phyloP scores from a whole-genome alignment of 1,140 invertebrate genomes.

The Heterodera schachtii region DNA sequence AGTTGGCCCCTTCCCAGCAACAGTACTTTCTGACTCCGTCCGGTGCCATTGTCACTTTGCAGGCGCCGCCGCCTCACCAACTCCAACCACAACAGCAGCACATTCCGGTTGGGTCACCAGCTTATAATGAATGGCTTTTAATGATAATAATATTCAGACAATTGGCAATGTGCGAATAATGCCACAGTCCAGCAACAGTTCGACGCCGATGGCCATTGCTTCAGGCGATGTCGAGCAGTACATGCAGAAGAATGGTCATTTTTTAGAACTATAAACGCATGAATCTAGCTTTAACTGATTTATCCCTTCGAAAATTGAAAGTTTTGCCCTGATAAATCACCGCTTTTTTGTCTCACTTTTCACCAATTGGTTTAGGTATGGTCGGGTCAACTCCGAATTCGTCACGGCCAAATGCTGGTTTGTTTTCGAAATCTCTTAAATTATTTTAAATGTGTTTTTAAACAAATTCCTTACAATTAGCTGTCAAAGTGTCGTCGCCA shows the following conservation, averaged over 20 bases:
- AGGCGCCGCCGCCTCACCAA: neutral
- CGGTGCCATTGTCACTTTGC: neutral
- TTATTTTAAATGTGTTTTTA: neutral
- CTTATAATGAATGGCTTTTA: no score
- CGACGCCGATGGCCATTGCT: neutral
- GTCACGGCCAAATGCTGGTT: neutral
- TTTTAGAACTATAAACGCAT: neutral
- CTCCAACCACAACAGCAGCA: neutral
- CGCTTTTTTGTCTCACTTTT: no score
- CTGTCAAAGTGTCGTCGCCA: neutral
- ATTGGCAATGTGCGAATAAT: neutral
- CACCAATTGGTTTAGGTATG: neutral
- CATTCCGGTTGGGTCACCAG: neutral
- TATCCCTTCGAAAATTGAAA: no score
- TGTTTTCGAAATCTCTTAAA: neutral
- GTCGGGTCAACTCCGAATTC: neutral
- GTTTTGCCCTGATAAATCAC: no score
- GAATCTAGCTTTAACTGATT: no score
- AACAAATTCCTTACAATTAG: neutral
- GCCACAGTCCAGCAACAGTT: neutral
- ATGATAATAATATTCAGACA: neutral
- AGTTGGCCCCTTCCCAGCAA: neutral
- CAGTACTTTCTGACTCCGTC: neutral
- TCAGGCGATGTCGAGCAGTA: neutral
- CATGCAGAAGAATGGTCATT: neutral